phyloP scores from a whole-genome alignment of 2,113 vertebrate species.

The Ameiurus melas region DNA sequence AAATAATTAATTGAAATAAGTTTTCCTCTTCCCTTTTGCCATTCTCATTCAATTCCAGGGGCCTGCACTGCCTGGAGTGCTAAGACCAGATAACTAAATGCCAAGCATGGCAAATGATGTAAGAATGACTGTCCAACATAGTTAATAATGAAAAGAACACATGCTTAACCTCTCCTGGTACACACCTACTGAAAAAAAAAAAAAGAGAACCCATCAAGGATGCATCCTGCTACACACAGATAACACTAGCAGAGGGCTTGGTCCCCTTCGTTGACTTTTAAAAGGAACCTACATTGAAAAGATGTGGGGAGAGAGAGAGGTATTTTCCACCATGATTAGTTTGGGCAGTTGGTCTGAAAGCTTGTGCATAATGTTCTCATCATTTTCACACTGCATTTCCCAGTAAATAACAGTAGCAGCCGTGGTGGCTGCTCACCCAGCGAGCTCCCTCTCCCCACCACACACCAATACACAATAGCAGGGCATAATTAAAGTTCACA shows the following conservation, averaged over 20 bases:
- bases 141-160: conserved; percentile 61
- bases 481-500: conserved; percentile 45
- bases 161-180: conserved; percentile 50
- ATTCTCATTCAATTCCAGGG: conserved; percentile 69
- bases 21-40: conserved; percentile 7
- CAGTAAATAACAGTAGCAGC: conserved; percentile 58
- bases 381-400: conserved; percentile 62
- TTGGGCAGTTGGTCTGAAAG: conserved; percentile 52
- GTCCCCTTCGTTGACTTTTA: conserved; percentile 36
- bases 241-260: conserved; percentile 46
- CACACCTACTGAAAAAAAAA: conserved; percentile 42
- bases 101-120: conserved; percentile 66
- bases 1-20: neutral
- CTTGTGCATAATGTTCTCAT: conserved; percentile 60
- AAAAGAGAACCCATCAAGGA: conserved; percentile 56
- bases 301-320: conserved; percentile 18
- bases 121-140: conserved; percentile 64
- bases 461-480: conserved; percentile 45
- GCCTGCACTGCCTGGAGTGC: conserved; percentile 50
- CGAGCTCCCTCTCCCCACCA: conserved; percentile 25
- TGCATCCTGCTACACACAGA: conserved; percentile 55
- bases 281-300: conserved; percentile 42
- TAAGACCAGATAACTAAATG: conserved; percentile 71
- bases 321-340: conserved; percentile 55
- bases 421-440: conserved; percentile 36